These are phyloP conservation scores for Chloroceryle aenea DNA, from an alignment of 2,113 vertebrate genomes.

Conservation along the genomic window DNA sequence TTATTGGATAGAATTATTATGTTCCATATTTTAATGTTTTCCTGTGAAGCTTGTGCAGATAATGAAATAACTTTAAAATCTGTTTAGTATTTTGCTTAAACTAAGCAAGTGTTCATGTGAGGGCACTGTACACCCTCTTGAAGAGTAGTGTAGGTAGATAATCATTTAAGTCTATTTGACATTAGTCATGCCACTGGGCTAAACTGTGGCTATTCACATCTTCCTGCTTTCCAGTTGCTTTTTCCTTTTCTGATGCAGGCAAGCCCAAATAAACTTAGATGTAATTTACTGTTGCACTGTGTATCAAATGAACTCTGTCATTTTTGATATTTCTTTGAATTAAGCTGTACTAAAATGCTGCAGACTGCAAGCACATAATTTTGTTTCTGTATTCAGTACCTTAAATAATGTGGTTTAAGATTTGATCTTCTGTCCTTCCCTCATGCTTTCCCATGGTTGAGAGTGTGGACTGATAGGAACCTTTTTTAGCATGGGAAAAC, in stretches of 20 bases:
- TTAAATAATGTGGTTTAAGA: not conserved
- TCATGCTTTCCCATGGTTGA: not conserved
- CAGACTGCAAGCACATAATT: not conserved
- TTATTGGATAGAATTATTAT: not conserved
- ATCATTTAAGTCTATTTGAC: not conserved
- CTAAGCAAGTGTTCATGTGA: not conserved
- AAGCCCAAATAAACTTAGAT: not conserved
- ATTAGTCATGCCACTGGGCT: not conserved
- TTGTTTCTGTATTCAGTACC: not conserved
- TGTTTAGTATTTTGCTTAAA: not conserved
- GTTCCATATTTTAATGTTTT: not conserved
- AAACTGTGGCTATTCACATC: not conserved
- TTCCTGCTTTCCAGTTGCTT: not conserved
- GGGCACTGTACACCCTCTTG: not conserved
- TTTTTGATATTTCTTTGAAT: slow-evolving; percentile 37
- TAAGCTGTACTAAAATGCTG: slow-evolving; percentile 10
- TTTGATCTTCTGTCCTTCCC: not conserved
- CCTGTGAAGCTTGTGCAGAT: not conserved
- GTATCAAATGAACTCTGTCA: not conserved
- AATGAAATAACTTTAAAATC: not conserved
- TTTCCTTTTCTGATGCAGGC: not conserved
- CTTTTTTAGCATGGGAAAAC: not conserved
- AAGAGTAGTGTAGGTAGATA: not conserved
- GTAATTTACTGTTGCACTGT: not conserved
- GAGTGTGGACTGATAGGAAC: not conserved